These are phyloP conservation scores for Pseudopodoces humilis DNA, from an alignment of 2,113 vertebrate species.

Conservation along the genomic window DNA sequence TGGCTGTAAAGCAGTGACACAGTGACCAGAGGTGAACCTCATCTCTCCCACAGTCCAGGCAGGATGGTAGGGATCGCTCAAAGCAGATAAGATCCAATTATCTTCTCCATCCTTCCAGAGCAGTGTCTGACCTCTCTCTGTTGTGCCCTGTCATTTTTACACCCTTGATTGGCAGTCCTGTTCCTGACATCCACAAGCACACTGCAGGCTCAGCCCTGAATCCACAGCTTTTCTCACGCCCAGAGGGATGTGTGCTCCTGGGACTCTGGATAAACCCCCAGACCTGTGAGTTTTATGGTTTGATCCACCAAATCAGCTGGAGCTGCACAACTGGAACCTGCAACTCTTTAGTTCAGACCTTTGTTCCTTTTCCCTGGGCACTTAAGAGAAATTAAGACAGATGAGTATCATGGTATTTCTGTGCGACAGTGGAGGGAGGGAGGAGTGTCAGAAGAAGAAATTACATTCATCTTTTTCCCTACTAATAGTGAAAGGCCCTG, in stretches of 20 bases:
- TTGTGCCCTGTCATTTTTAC: neutral
- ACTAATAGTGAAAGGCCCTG: neutral
- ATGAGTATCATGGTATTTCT: neutral
- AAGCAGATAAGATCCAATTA: neutral
- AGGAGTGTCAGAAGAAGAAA: neutral
- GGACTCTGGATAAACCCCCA: neutral
- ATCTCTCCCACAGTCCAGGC: neutral
- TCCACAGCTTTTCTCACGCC: neutral
- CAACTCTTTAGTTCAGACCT: neutral
- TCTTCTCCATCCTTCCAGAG: neutral
- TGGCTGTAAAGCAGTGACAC: neutral
- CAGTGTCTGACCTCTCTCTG: neutral
- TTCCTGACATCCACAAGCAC: fast-evolving
- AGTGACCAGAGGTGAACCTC: neutral
- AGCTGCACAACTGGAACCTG: neutral
- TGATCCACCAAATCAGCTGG: neutral
- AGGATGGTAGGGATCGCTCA: neutral
- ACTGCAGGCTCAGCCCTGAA: neutral
- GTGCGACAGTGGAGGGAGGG: neutral
- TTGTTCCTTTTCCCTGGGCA: neutral
- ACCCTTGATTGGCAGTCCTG: neutral
- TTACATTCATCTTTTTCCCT: neutral
- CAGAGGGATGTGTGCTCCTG: neutral
- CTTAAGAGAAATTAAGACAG: neutral
- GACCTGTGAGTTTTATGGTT: neutral